Conservation (phyloP, 2,888 invertebrate genomes). For the Abrostola tripartita region DNA sequence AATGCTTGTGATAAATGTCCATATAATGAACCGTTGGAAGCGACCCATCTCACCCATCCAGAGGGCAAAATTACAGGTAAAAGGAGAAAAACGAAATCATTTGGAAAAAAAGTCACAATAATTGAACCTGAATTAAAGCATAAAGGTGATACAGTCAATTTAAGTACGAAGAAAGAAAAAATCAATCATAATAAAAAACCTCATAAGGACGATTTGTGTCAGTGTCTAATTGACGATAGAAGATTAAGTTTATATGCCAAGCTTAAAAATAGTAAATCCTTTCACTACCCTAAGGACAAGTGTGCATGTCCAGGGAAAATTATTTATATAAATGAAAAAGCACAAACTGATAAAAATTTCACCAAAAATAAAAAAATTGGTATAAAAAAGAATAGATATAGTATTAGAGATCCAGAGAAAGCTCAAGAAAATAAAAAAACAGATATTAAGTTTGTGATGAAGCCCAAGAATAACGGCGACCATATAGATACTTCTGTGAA, state of each 20-base stretch:
- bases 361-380: conserved; percentile 7
- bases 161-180: background rate
- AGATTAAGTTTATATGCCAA: background rate
- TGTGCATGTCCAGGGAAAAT: conserved; percentile 26
- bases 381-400: background rate
- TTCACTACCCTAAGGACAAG: background rate
- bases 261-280: conserved; percentile 6
- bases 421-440: conserved; percentile 1
- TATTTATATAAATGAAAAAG: conserved; percentile 13
- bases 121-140: conserved; percentile 12
- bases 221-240: background rate
- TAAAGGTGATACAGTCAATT: conserved; percentile 3
- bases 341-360: conserved; percentile 21
- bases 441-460: conserved; percentile 4
- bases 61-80: conserved; percentile 25
- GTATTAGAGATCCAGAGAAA: background rate
- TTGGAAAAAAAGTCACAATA: conserved; percentile 2
- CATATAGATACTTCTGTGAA: too few relatives aligned
- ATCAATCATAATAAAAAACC: background rate
- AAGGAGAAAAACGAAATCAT: conserved; percentile 4
- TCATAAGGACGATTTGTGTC: background rate
- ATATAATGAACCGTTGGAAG: conserved; percentile 6
- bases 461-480: conserved; percentile 3
- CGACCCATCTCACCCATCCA: conserved; percentile 26
- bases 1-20: conserved; percentile 4